Evolutionary conservation across 2,888 invertebrate genomes (phyloP), one percentile per base, ranked within the genome.

Genomic region (Thereva nobilitata): DNA sequence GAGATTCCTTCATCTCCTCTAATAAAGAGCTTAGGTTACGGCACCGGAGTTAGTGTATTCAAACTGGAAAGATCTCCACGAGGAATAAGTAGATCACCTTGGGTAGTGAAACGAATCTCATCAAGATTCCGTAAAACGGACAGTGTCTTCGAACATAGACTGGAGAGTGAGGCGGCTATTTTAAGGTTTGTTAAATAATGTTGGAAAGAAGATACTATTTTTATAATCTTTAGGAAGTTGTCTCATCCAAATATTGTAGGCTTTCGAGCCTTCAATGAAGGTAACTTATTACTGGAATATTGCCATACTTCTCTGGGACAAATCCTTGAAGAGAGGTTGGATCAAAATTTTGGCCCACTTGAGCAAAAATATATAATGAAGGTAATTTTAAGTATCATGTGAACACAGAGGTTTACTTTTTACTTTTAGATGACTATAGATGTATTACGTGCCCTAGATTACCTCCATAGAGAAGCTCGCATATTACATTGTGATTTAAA

Each of bases 171-270:
- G 23, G 23, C 23, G 23, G 23, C 23, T 23, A 23, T 23, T 23
- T 23, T 23, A 2, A 23, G n/a, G n/a, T n/a, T n/a, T n/a, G n/a
- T n/a, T n/a, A n/a, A n/a, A n/a, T n/a, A n/a, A n/a, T n/a, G n/a
- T n/a, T n/a, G n/a, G n/a, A n/a, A n/a, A 5, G n/a, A 54, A 54
- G 8, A 50, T 12, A 66, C 64, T 47, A 45, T 35, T 42, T 7
- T 34, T 41, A 12, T 5, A 10, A 42, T 23, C 2, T 35, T 12
- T 64, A 78, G 84, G 54, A 81, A 83, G 71, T 76, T 94, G 72
- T 85, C 86, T 1, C 93, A 94, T 80, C 91, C 92, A 0, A 92
- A 94, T 74, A 89, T 94, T 65, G 88, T 94, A 6, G 93, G 93
- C 0, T 94, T 90, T 75, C 79, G 86, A 6, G 85, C 84, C 0